Evolutionary conservation across 2,888 invertebrate genomes (phyloP).

Genomic region (Panzeria rudis): DNA sequence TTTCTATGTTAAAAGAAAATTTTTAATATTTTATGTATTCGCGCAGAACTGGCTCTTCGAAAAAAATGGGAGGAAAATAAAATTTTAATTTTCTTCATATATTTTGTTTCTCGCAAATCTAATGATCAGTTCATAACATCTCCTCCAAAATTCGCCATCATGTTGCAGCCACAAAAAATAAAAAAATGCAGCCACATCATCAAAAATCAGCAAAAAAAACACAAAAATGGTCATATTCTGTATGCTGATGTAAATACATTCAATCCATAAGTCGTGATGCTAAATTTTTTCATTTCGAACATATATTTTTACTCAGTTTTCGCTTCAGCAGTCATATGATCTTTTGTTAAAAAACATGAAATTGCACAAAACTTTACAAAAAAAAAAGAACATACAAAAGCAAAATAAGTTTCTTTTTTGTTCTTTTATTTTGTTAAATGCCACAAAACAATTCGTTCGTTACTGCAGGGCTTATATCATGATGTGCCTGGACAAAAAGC

Average conservation of each 20-base stretch:
- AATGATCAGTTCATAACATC: neutral
- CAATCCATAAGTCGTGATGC: constrained; percentile 66
- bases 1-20: no score
- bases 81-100: neutral
- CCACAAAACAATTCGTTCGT: constrained; percentile 58
- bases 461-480: constrained; percentile 46
- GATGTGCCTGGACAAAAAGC: constrained; percentile 46
- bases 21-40: no score
- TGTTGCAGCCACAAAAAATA: neutral
- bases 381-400: constrained; percentile 38
- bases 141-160: neutral
- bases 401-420: constrained; percentile 10
- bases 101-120: constrained; percentile 8
- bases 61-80: no score
- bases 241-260: constrained; percentile 34
- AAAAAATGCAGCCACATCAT: constrained; percentile 36
- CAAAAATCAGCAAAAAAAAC: constrained; percentile 12
- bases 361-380: constrained; percentile 63
- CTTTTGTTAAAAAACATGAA: constrained; percentile 68
- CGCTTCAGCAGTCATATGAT: constrained; percentile 65
- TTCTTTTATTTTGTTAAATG: constrained; percentile 40
- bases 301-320: constrained; percentile 43
- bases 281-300: constrained; percentile 28
- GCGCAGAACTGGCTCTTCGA: neutral
- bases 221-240: constrained; percentile 51